A percentile compares a stretch with the other conserved stretches of the same genome.
Evolutionary conservation across 2,113 vertebrate species (phyloP).

Genomic region (Brevimyrus niger): DNA sequence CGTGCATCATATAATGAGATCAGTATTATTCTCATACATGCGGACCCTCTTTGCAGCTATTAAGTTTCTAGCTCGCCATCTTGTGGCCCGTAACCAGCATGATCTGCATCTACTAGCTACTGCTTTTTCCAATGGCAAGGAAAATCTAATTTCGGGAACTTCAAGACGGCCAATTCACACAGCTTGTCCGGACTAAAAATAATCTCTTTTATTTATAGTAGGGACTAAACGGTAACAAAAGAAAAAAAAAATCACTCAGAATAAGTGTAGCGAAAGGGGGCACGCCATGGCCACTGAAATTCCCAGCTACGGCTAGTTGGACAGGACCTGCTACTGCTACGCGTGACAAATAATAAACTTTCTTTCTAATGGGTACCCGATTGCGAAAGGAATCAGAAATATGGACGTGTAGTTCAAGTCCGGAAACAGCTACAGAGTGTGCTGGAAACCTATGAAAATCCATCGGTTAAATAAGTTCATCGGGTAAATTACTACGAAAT

Average conservation of each 20-base stretch:
- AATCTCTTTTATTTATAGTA: constrained; percentile 57
- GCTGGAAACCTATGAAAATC: neutral
- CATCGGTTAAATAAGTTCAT: neutral
- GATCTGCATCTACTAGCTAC: constrained; percentile 34
- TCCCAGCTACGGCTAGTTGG: neutral
- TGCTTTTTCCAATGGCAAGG: constrained; percentile 53
- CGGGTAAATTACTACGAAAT: neutral
- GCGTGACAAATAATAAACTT: constrained; percentile 6
- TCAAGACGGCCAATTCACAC: constrained; percentile 39
- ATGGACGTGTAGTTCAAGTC: neutral
- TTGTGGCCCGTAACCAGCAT: constrained; percentile 54
- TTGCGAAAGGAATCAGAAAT: neutral
- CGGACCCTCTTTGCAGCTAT: neutral
- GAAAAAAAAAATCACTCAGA: constrained; percentile 27
- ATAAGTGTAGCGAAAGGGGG: constrained; percentile 34
- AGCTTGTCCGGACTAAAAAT: constrained; percentile 54
- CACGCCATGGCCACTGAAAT: constrained; percentile 19
- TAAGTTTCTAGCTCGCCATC: constrained; percentile 44
- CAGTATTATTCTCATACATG: neutral
- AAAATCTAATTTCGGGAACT: constrained; percentile 46
- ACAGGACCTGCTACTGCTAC: neutral
- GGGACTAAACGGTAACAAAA: constrained; percentile 39
- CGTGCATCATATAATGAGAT: neutral
- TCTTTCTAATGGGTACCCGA: neutral
- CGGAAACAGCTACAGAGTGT: neutral